These are phyloP conservation scores for Adelges cooleyi DNA, from an alignment of 1,140 invertebrate species.

Conservation along the genomic window DNA sequence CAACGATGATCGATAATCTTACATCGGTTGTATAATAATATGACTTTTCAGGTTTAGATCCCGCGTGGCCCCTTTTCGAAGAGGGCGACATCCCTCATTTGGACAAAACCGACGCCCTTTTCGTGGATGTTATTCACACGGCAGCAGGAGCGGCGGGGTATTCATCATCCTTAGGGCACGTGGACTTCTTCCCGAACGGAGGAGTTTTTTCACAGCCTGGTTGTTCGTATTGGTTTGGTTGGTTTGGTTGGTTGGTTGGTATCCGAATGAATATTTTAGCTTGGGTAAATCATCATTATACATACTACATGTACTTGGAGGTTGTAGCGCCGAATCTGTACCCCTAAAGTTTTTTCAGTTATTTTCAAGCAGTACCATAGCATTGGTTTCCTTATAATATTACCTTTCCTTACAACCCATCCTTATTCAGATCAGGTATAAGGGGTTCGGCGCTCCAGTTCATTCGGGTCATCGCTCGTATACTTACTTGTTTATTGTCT, in stretches of 20 bases:
- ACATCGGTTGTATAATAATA: neutral
- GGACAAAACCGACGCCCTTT: constrained; percentile 40
- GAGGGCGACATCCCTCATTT: constrained; percentile 35
- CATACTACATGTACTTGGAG: neutral
- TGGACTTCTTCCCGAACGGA: constrained; percentile 53
- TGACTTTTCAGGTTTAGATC: constrained; percentile 35
- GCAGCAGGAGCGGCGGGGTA: constrained; percentile 45
- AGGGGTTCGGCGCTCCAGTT: neutral
- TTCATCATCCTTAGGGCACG: constrained; percentile 42
- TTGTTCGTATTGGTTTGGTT: constrained; percentile 48
- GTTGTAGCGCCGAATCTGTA: neutral
- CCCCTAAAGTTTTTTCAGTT: neutral
- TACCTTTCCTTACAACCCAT: neutral
- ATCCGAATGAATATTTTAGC: neutral
- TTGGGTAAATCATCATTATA: neutral
- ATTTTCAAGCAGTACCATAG: neutral
- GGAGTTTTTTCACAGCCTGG: constrained; percentile 49
- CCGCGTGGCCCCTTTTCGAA: constrained; percentile 39
- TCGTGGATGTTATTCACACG: constrained; percentile 51
- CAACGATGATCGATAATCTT: neutral
- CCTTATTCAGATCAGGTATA: neutral
- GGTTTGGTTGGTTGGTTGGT: constrained; percentile 41
- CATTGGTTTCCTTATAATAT: neutral
- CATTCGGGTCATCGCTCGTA: neutral
- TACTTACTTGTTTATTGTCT: neutral